Evolutionary conservation across 2,113 vertebrate genomes (phyloP).

Genomic region (Thryonomys swinderianus): DNA sequence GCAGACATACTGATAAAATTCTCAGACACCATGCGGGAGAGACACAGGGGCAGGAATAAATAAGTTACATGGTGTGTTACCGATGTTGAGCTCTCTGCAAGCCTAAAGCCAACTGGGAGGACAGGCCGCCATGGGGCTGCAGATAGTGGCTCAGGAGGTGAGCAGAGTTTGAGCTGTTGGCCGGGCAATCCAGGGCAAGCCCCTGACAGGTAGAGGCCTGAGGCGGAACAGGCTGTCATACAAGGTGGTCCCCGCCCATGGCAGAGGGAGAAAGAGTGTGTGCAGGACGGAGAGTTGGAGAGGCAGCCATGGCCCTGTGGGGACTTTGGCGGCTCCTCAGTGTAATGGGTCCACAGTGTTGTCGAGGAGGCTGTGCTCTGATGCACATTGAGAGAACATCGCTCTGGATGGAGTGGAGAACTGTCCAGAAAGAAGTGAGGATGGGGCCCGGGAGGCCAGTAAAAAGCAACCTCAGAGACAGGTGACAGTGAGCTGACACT

Average conservation of each 20-base stretch:
- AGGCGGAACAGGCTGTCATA: rapidly evolving
- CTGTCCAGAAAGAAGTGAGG: rapidly evolving
- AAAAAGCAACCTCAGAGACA: background rate
- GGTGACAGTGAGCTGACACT: background rate
- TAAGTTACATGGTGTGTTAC: background rate
- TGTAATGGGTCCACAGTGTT: rapidly evolving
- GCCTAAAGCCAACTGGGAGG: background rate
- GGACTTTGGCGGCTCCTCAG: background rate
- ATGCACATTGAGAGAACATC: background rate
- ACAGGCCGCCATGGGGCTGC: background rate
- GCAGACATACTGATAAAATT: background rate
- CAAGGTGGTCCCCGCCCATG: background rate
- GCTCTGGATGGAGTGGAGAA: rapidly evolving
- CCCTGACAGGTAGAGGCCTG: rapidly evolving
- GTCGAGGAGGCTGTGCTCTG: background rate
- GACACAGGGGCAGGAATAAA: background rate
- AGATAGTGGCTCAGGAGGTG: background rate
- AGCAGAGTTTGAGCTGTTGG: background rate
- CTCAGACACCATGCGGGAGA: background rate
- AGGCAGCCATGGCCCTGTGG: rapidly evolving
- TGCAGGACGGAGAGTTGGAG: rapidly evolving
- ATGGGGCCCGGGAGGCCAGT: rapidly evolving
- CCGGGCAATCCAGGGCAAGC: background rate
- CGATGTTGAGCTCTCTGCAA: background rate
- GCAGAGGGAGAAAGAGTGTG: rapidly evolving